These are phyloP conservation scores for Drosophila leonis DNA, from an alignment of 2,888 invertebrate genomes.

Conservation along the genomic window DNA sequence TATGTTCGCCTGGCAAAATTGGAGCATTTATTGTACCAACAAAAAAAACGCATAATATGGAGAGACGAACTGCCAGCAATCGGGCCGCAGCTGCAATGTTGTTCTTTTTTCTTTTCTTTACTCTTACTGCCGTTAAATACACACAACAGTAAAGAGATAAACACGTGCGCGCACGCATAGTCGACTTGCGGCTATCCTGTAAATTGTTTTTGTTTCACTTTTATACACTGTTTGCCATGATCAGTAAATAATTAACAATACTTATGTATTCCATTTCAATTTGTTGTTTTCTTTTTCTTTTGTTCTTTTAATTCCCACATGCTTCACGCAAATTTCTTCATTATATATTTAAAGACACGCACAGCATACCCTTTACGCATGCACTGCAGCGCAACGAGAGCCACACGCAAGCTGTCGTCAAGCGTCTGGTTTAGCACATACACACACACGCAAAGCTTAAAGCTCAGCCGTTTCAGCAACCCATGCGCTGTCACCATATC, in stretches of 20 bases:
- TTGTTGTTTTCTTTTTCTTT: too few relatives aligned
- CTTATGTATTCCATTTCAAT: too few relatives aligned
- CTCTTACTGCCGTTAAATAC: slow-evolving; percentile 16
- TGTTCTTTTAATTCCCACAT: background rate
- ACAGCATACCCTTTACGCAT: background rate
- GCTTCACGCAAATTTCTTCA: background rate
- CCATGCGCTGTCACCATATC: slow-evolving; percentile 15
- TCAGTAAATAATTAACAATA: background rate
- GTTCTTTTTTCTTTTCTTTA: slow-evolving; percentile 24
- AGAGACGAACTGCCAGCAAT: slow-evolving; percentile 44
- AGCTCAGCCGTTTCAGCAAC: slow-evolving; percentile 62
- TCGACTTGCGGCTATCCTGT: slow-evolving; percentile 14
- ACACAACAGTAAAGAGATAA: slow-evolving; percentile 12
- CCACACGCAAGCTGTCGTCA: slow-evolving; percentile 9
- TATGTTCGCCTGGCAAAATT: slow-evolving; percentile 85
- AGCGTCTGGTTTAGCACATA: slow-evolving; percentile 11
- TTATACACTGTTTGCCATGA: background rate
- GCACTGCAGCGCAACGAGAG: slow-evolving; percentile 10
- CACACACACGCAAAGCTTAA: slow-evolving; percentile 17
- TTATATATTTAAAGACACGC: background rate
- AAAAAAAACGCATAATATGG: slow-evolving; percentile 76
- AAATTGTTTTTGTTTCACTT: background rate
- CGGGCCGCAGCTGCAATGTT: slow-evolving; percentile 28
- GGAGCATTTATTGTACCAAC: slow-evolving; percentile 86
- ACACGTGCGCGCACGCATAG: background rate